Percentiles rank a stretch among this genome's conserved stretches.
Conservation (phyloP, 1,140 invertebrate genomes). For the Archegozetes longisetosus region DNA sequence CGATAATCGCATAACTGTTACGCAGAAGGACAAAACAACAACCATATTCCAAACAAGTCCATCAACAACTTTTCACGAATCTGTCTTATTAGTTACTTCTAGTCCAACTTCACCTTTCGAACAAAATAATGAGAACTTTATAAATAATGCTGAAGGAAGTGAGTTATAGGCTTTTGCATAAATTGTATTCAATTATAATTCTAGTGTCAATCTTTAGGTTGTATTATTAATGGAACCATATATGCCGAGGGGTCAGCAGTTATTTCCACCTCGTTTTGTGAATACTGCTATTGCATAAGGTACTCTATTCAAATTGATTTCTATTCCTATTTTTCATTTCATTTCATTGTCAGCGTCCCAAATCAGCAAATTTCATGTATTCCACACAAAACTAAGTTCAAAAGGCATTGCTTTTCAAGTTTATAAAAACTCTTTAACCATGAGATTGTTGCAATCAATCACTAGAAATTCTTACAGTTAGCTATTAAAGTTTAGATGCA, state of each 20-base stretch:
- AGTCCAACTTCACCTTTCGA: background rate
- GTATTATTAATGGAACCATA: constrained; percentile 50
- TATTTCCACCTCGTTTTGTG: constrained; percentile 53
- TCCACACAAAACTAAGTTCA: no score
- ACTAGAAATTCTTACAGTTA: no score
- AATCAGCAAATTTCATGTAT: no score
- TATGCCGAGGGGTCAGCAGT: constrained; percentile 69
- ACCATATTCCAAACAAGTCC: constrained; percentile 15
- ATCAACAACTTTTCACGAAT: constrained; percentile 14
- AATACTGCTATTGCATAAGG: constrained; percentile 69
- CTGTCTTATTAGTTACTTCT: constrained; percentile 3
- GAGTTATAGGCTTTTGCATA: background rate
- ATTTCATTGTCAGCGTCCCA: no score
- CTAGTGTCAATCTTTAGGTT: constrained; percentile 36
- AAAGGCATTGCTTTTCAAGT: no score
- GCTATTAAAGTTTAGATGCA: no score
- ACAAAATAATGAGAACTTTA: background rate
- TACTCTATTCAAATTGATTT: no score
- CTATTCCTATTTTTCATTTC: no score
- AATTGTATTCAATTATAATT: background rate
- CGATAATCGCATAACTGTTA: background rate
- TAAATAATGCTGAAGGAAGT: background rate
- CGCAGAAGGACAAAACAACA: background rate
- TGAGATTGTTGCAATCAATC: no score
- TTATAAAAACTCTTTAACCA: no score